Evolutionary conservation across 1,140 invertebrate species (phyloP).

Genomic region (Bombus terrestris): DNA sequence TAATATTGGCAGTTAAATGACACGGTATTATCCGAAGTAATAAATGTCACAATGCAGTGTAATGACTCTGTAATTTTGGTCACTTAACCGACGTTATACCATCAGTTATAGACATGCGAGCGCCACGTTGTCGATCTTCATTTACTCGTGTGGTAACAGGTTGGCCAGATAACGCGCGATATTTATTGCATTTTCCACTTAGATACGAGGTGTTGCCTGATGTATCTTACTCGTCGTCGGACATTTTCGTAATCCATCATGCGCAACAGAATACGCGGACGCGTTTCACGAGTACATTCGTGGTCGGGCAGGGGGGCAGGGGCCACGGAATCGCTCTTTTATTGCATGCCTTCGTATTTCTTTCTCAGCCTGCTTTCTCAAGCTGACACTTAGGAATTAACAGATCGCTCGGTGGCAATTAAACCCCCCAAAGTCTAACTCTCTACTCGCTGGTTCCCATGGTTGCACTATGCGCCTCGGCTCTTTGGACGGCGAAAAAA

Average conservation of each 20-base stretch:
- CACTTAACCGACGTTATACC: slow-evolving; percentile 44
- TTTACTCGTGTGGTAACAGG: slow-evolving; percentile 37
- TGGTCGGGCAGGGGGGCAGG: neutral
- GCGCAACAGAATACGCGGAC: slow-evolving; percentile 6
- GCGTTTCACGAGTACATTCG: neutral
- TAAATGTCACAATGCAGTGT: slow-evolving; percentile 66
- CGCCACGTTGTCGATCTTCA: slow-evolving; percentile 35
- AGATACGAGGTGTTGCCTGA: neutral
- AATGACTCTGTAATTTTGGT: slow-evolving; percentile 65
- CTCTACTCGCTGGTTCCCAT: slow-evolving; percentile 67
- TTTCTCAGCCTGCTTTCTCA: slow-evolving; percentile 67
- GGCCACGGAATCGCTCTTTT: slow-evolving; percentile 38
- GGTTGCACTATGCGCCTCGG: slow-evolving; percentile 49
- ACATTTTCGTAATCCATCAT: slow-evolving; percentile 46
- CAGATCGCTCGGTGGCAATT: slow-evolving; percentile 78
- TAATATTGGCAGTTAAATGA: slow-evolving; percentile 65
- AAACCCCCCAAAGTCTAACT: slow-evolving; percentile 69
- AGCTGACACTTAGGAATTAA: slow-evolving; percentile 79
- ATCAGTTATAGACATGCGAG: slow-evolving; percentile 48
- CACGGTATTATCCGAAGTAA: slow-evolving; percentile 61
- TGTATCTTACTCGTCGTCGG: neutral
- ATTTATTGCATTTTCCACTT: slow-evolving; percentile 50
- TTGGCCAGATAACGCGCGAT: slow-evolving; percentile 44
- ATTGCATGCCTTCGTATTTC: slow-evolving; percentile 48
- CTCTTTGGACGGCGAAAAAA: slow-evolving; percentile 44